A percentile compares a stretch with the other conserved stretches of the same genome.
These are phyloP conservation scores for Corella eumyota DNA, from an alignment of 23 tunicate genomes.

Conservation along the genomic window DNA sequence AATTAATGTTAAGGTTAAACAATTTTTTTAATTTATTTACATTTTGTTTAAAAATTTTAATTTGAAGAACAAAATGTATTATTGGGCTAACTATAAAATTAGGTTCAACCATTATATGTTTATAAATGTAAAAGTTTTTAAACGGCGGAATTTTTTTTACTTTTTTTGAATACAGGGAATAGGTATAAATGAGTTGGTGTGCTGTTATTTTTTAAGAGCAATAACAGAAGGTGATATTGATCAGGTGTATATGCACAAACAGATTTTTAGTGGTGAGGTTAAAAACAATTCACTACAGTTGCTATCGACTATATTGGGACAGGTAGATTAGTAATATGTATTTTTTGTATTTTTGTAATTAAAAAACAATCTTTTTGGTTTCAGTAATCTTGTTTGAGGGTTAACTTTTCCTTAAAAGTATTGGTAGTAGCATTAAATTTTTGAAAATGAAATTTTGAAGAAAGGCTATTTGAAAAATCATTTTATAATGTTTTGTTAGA, in stretches of 20 bases:
- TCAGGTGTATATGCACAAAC: constrained; percentile 65
- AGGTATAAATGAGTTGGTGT: constrained; percentile 48
- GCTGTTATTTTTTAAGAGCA: constrained; percentile 55
- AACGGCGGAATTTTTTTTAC: too few relatives aligned
- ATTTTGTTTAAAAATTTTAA: too few relatives aligned
- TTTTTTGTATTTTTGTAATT: neutral
- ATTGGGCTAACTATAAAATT: neutral
- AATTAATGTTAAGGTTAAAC: constrained; percentile 48
- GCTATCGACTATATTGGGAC: constrained; percentile 58
- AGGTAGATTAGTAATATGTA: constrained; percentile 18
- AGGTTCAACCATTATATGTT: neutral
- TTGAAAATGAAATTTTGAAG: too few relatives aligned
- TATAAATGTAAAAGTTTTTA: neutral
- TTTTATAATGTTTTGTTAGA: too few relatives aligned
- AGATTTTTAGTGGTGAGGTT: constrained; percentile 71
- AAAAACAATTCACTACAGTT: constrained; percentile 80
- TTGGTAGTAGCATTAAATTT: too few relatives aligned
- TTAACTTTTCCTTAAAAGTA: too few relatives aligned
- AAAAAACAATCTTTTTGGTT: neutral
- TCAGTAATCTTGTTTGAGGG: too few relatives aligned
- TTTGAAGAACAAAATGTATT: neutral
- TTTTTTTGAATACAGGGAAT: constrained; percentile 22
- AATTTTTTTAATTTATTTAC: too few relatives aligned
- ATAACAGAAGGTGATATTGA: constrained; percentile 36
- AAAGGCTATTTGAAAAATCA: too few relatives aligned